These are phyloP conservation scores for Sphaeridia pumilis DNA, from an alignment of 2,888 invertebrate genomes.

Conservation along the genomic window DNA sequence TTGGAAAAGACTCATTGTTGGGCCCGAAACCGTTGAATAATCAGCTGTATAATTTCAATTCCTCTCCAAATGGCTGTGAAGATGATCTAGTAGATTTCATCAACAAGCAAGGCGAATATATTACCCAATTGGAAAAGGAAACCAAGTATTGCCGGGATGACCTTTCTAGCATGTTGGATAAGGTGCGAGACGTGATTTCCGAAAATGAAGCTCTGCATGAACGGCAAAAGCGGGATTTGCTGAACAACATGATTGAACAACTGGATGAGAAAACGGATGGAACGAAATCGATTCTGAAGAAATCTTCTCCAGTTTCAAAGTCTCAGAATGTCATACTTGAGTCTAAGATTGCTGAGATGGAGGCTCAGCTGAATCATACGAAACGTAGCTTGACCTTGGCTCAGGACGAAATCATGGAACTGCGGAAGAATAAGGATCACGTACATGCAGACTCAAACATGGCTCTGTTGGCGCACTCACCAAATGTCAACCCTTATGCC, in stretches of 20 bases:
- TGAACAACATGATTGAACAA: constrained; percentile 34
- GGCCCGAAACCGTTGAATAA: constrained; percentile 8
- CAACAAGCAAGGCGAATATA: constrained; percentile 75
- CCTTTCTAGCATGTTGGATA: constrained; percentile 59
- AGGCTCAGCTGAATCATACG: constrained; percentile 67
- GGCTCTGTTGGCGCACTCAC: neutral
- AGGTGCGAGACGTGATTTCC: constrained; percentile 72
- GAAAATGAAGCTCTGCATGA: constrained; percentile 73
- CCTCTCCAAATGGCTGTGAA: constrained; percentile 36
- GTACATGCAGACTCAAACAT: neutral
- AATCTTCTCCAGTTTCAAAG: constrained; percentile 4
- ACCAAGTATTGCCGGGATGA: constrained; percentile 74
- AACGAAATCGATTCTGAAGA: constrained; percentile 14
- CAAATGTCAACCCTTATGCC: constrained; percentile 22
- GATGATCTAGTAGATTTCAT: constrained; percentile 63
- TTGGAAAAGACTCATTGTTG: constrained; percentile 19
- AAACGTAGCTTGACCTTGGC: constrained; percentile 63
- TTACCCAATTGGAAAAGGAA: constrained; percentile 72
- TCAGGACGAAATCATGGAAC: constrained; percentile 51
- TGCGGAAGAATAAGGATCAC: constrained; percentile 33
- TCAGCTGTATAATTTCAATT: constrained; percentile 9
- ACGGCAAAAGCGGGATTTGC: constrained; percentile 45
- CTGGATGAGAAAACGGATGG: constrained; percentile 36
- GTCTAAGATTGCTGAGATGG: constrained; percentile 69
- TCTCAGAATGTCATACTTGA: constrained; percentile 51